phyloP scores from a whole-genome alignment of 2,797 vertebrate genomes.

The Argyrosomus regius region DNA sequence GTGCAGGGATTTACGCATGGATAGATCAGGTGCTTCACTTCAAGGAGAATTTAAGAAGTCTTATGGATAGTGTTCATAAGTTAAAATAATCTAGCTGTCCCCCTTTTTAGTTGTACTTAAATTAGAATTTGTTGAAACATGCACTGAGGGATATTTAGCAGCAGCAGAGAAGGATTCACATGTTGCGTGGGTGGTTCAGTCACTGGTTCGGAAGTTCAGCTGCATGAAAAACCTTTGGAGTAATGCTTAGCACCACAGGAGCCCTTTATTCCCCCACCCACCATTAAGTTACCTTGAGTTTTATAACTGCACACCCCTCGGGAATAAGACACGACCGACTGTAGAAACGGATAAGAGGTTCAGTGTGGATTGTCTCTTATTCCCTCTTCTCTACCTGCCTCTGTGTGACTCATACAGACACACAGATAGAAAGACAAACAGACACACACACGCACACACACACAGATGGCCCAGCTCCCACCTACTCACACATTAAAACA shows the following conservation, averaged over 20 bases:
- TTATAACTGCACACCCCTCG: not conserved
- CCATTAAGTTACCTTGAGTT: slow-evolving; percentile 19
- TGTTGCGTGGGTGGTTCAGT: slow-evolving; percentile 2
- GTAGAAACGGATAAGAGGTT: slow-evolving; percentile 16
- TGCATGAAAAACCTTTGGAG: slow-evolving; percentile 4
- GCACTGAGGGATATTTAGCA: not conserved
- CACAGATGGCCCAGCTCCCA: slow-evolving; percentile 1
- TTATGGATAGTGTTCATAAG: not conserved
- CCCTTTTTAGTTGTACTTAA: not conserved
- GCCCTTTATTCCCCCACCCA: not conserved
- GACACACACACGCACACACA: slow-evolving; percentile 15
- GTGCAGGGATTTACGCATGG: not conserved
- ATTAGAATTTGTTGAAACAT: not conserved
- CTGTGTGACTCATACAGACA: slow-evolving; percentile 23
- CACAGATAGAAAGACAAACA: not conserved
- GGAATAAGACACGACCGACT: slow-evolving; percentile 14
- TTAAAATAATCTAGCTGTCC: not conserved
- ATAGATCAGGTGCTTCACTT: not conserved
- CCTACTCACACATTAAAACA: slow-evolving; percentile 35
- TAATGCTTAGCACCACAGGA: not conserved
- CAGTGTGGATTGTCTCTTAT: slow-evolving; percentile 19
- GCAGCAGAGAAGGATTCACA: slow-evolving; percentile 9
- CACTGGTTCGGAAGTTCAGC: slow-evolving; percentile 1
- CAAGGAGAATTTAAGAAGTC: not conserved
- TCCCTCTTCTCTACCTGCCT: slow-evolving; percentile 32